Evolutionary conservation across 92 coral and sea anemone genomes (phyloP).

Genomic region (Isaurus tuberculatus): DNA sequence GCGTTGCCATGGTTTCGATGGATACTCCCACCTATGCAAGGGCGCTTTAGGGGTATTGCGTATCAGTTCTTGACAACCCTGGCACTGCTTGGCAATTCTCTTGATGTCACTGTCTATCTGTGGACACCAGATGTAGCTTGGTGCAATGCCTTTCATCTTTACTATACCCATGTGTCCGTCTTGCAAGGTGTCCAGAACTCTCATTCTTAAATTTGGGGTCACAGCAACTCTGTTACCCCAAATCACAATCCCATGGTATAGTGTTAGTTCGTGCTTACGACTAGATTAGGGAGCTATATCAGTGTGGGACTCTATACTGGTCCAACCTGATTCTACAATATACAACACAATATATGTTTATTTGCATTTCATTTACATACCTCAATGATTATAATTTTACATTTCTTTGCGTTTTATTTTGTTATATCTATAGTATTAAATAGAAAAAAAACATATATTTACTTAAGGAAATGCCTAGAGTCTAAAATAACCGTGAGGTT

Average conservation of each 20-base stretch:
- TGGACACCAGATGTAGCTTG: background rate
- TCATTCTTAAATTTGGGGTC: background rate
- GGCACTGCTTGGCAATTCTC: background rate
- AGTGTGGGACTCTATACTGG: background rate
- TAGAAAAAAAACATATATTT: no score
- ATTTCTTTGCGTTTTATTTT: background rate
- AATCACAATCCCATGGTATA: background rate
- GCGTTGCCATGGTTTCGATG: background rate
- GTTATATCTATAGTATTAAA: background rate
- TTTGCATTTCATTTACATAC: background rate
- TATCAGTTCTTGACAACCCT: background rate
- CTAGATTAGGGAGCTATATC: background rate
- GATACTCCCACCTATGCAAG: slow-evolving; percentile 13
- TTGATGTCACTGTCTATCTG: slow-evolving; percentile 13
- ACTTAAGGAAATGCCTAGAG: no score
- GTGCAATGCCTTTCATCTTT: no score
- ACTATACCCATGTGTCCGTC: background rate
- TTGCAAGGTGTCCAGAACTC: slow-evolving; percentile 11
- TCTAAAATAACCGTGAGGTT: no score
- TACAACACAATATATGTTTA: background rate
- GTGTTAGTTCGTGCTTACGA: slow-evolving; percentile 6
- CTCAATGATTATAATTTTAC: background rate
- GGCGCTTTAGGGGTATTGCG: background rate
- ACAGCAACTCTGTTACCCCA: slow-evolving; percentile 12
- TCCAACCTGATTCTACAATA: background rate